A percentile compares a stretch with the other conserved stretches of the same genome.
These are phyloP conservation scores for Umimayanthus chanpuru DNA, from an alignment of 92 coral and sea anemone genomes.

Conservation along the genomic window DNA sequence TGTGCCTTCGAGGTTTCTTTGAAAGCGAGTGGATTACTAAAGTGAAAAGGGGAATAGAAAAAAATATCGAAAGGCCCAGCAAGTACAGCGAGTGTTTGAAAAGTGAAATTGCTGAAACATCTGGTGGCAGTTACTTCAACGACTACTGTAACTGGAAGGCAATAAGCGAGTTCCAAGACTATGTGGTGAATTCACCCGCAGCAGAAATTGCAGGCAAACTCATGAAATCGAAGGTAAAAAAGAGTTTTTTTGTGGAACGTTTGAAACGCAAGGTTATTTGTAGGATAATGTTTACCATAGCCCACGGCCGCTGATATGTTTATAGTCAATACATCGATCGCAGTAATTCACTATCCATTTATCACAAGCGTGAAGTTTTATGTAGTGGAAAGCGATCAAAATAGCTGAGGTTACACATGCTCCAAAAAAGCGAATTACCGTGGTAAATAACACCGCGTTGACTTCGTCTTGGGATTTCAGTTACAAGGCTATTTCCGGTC, in stretches of 20 bases:
- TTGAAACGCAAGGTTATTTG: background rate
- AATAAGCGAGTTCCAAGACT: slow-evolving; percentile 73
- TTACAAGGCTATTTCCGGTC: no score
- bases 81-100: slow-evolving; percentile 50
- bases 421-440: no score
- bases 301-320: no score
- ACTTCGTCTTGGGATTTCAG: no score
- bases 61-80: slow-evolving; percentile 67
- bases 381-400: no score
- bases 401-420: no score
- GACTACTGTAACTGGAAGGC: slow-evolving; percentile 73
- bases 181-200: slow-evolving; percentile 77
- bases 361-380: no score
- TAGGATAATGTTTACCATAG: no score
- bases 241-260: background rate
- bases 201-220: slow-evolving; percentile 69
- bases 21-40: slow-evolving; percentile 71
- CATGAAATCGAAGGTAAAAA: slow-evolving; percentile 69
- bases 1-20: slow-evolving; percentile 82
- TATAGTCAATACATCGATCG: no score
- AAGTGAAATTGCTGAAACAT: slow-evolving; percentile 8
- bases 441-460: no score
- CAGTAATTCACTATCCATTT: no score
- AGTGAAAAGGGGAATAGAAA: slow-evolving; percentile 69
- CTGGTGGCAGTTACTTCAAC: slow-evolving; percentile 62